A percentile compares a stretch with the other conserved stretches of the same genome.
These are phyloP conservation scores for Sebastolobus altivelis DNA, from an alignment of 2,797 vertebrate genomes.

Conservation along the genomic window DNA sequence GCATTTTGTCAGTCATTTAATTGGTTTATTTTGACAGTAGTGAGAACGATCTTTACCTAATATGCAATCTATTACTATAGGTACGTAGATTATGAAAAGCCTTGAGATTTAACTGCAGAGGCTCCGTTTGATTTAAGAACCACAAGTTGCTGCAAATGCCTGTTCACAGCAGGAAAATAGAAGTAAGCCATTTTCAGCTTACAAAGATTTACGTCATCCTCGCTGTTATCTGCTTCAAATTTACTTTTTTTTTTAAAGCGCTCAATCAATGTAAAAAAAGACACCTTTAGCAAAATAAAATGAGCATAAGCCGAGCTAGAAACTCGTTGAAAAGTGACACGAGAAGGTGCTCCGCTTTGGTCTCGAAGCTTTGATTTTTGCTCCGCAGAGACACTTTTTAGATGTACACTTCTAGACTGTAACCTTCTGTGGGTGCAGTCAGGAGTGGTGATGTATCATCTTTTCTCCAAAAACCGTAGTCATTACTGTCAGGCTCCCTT, in stretches of 20 bases:
- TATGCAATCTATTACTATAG: neutral
- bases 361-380: constrained; percentile 44
- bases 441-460: constrained; percentile 15
- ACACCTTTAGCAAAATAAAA: constrained; percentile 13
- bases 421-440: constrained; percentile 20
- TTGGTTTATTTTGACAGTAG: constrained; percentile 12
- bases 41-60: neutral
- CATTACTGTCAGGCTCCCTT: constrained; percentile 36
- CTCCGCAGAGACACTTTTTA: constrained; percentile 35
- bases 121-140: constrained; percentile 8
- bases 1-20: constrained; percentile 4
- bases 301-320: constrained; percentile 1
- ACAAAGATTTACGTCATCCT: constrained; percentile 18
- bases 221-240: constrained; percentile 15
- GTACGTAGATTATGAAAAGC: constrained; percentile 13
- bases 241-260: constrained; percentile 31
- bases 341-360: constrained; percentile 36
- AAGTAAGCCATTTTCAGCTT: constrained; percentile 27
- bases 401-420: constrained; percentile 26
- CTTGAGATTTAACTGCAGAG: constrained; percentile 5
- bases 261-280: constrained; percentile 1
- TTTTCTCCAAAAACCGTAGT: constrained; percentile 28
- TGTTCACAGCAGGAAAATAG: constrained; percentile 27
- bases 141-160: constrained; percentile 1
- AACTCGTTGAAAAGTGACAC: constrained; percentile 38